Base-by-base conservation (phyloP, 2,797 vertebrate species). In the Chelmon rostratus region DNA sequence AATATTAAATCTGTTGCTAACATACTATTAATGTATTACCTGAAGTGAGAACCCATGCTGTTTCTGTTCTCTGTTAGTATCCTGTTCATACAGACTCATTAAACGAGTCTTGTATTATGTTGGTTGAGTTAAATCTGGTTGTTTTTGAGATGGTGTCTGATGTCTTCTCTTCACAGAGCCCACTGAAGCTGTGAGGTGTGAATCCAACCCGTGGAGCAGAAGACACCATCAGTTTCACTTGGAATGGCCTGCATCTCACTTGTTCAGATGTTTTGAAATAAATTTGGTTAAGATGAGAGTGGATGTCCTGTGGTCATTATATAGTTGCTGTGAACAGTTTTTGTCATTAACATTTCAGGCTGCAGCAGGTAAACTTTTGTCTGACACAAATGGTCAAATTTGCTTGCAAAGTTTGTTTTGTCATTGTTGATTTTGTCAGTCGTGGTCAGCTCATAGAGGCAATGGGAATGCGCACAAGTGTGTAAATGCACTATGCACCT, bases 181-280 rank as follows among this genome's bases (percentile, higher is more conserved):
- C 19, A 2, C 76, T 77, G 78, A 81, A 82, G 78, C 79, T 67
- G 59, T 90, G 89, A 82, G 76, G 59, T 81, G 82, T 44, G 35
- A 33, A 25, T 70, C 64, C 59, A 76, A 19, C 21, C 8, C 6
- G 42, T 76, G 89, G 79, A 88, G 66, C 79, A 61, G 78, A 67
- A 0, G 56, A 75, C 5, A 1, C 37, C 59, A 18, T 73, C 74
- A 19, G 40, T 70, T 84, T 79, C 59, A 46, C 12, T 63, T 40
- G 53, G 56, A 64, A 28, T 74, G 82, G 78, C 68, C 57, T 16
- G 47, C 68, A n/a, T 59, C 47, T 83, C 71, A 28, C 58, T 69
- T 62, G 37, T 86, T 76, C 65, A 65, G 44, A 84, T 84, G 84
- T 87, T 89, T 88, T 91, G 61, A 93, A 95, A 95, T 95, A 95